phyloP scores from a whole-genome alignment of 2,888 invertebrate genomes.

The Cephus spinipes region DNA sequence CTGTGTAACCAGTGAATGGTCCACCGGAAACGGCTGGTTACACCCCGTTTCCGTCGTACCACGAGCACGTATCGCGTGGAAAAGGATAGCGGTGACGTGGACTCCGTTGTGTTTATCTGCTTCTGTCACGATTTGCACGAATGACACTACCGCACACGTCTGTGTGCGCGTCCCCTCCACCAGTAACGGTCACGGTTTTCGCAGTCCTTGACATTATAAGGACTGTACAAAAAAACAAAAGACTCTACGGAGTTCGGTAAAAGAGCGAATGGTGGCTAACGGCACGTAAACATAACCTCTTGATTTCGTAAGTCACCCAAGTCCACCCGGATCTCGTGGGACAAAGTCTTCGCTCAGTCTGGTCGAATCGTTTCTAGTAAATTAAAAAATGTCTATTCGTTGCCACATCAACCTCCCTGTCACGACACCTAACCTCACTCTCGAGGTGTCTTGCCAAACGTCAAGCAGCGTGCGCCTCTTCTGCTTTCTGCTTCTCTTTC shows the following conservation, averaged over 20 bases:
- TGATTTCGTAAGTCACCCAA: background rate
- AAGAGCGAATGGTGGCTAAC: background rate
- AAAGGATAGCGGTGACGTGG: conserved; percentile 17
- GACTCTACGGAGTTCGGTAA: background rate
- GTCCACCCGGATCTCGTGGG: background rate
- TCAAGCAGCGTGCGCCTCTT: background rate
- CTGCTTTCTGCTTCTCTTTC: background rate
- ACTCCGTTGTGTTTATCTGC: background rate
- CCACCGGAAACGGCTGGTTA: conserved; percentile 62
- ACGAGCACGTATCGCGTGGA: conserved; percentile 36
- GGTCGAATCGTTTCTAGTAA: background rate
- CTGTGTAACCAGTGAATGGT: conserved; percentile 50
- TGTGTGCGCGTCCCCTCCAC: background rate
- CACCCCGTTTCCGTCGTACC: conserved; percentile 59
- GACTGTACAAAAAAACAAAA: background rate
- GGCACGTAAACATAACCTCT: background rate
- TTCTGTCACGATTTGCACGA: background rate
- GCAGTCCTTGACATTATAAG: background rate
- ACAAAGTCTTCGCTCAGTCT: background rate
- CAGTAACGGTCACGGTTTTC: background rate
- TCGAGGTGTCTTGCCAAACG: background rate
- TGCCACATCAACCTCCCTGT: background rate
- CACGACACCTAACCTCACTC: background rate
- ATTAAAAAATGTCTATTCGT: background rate
- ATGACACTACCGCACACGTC: background rate